phyloP scores from a whole-genome alignment of 2,113 vertebrate genomes.

The Microcebus ravelobensis region DNA sequence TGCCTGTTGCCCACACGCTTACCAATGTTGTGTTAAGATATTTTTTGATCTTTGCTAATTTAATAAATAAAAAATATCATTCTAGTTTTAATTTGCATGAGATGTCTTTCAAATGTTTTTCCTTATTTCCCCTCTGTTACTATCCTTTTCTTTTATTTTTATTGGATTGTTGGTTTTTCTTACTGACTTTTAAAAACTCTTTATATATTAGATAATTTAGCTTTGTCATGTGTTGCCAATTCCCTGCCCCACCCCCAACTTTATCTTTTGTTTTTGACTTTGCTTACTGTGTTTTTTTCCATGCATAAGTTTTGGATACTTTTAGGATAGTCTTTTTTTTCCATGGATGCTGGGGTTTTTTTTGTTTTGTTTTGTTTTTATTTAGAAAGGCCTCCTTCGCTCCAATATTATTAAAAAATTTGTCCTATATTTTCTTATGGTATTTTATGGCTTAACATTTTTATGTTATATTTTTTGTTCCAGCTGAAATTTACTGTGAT shows the following conservation, averaged over 20 bases:
- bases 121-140: neutral
- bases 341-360: neutral
- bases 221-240: neutral
- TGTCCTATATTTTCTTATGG: neutral
- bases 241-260: neutral
- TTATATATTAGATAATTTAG: neutral
- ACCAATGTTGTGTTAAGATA: neutral
- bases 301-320: neutral
- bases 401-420: neutral
- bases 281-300: neutral
- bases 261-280: neutral
- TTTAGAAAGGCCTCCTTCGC: neutral
- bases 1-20: neutral
- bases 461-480: neutral
- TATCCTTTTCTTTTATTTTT: neutral
- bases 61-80: neutral
- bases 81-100: neutral
- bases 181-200: neutral
- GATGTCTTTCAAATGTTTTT: neutral
- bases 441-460: conserved; percentile 15
- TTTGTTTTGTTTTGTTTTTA: neutral
- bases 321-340: neutral
- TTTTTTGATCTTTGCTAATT: neutral
- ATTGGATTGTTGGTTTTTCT: neutral
- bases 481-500: conserved; percentile 35